A percentile compares a stretch with the other conserved stretches of the same genome.
Conservation (phyloP, 2,113 vertebrate genomes). For the Panthera leo region DNA sequence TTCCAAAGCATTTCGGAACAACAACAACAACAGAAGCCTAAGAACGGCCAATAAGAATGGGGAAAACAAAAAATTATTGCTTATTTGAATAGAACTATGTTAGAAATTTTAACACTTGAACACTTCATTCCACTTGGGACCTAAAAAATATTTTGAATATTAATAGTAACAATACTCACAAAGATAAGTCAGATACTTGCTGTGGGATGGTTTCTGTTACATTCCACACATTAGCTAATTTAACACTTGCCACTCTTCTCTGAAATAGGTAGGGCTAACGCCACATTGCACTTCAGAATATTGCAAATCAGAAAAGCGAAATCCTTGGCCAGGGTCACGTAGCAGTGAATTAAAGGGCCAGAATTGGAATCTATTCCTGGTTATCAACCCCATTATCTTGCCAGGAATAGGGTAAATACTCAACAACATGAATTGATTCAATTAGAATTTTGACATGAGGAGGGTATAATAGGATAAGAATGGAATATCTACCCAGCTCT, state of each 20-base stretch:
- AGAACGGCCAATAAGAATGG: neutral
- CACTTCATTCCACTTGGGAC: neutral
- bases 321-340: neutral
- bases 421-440: neutral
- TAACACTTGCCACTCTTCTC: neutral
- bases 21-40: neutral
- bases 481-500: neutral
- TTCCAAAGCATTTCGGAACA: neutral
- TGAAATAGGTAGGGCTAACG: neutral
- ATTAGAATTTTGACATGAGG: neutral
- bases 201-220: neutral
- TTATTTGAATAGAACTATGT: neutral
- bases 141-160: neutral
- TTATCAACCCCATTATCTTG: neutral
- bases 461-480: neutral
- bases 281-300: neutral
- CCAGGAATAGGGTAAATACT: neutral
- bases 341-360: neutral
- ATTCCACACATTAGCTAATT: neutral
- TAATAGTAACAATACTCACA: neutral
- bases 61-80: neutral
- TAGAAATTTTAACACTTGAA: neutral
- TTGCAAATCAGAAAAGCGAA: neutral
- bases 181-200: neutral
- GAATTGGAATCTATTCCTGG: neutral